Conservation (phyloP, 2,113 vertebrate genomes). For the Xiphorhynchus elegans region DNA sequence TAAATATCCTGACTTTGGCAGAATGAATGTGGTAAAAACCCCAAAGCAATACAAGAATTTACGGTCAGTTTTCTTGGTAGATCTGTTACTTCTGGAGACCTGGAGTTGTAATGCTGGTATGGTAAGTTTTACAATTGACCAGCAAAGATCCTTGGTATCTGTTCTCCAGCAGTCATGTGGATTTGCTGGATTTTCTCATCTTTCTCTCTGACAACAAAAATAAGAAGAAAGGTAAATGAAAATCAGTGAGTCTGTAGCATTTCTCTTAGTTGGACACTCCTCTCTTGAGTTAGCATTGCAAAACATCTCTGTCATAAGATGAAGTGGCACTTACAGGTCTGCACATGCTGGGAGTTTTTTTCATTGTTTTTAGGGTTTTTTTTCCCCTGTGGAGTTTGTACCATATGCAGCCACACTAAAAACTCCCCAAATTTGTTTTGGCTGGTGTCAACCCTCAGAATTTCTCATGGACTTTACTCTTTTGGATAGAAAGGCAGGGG, state of each 20-base stretch:
- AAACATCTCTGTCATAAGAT: neutral
- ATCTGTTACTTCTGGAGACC: neutral
- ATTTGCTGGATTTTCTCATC: neutral
- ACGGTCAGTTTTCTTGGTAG: neutral
- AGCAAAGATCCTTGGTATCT: neutral
- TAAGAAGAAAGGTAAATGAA: neutral
- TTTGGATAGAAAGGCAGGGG: neutral
- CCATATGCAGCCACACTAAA: neutral
- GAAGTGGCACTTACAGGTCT: neutral
- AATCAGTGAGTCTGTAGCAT: neutral
- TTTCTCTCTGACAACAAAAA: neutral
- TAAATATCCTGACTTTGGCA: neutral
- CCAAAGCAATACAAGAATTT: neutral
- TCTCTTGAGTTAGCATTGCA: neutral
- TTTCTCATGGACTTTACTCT: neutral
- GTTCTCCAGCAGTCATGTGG: neutral
- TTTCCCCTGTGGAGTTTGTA: neutral
- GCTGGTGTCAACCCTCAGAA: neutral
- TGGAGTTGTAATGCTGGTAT: neutral
- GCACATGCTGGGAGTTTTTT: neutral
- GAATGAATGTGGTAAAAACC: neutral
- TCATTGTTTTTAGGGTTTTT: neutral
- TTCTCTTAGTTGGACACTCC: neutral
- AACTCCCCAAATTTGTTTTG: neutral
- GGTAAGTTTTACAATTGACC: neutral